These are phyloP conservation scores for Dendrocopos noguchii DNA, from an alignment of 2,113 vertebrate genomes.

Conservation along the genomic window DNA sequence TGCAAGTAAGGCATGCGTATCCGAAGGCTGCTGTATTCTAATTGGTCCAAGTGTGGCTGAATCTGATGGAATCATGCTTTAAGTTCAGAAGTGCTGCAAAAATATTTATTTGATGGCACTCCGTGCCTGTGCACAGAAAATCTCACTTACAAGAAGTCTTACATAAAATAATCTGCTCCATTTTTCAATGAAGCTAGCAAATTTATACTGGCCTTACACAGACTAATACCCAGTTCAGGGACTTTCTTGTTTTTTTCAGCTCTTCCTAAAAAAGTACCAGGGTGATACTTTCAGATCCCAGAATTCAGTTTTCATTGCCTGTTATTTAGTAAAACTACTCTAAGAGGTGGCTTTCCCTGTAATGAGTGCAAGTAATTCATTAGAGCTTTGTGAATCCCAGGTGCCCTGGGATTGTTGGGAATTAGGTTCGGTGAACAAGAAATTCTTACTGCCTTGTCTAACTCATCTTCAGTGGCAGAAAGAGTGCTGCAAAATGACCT, in stretches of 20 bases:
- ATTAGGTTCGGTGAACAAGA: background rate
- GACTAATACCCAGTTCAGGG: background rate
- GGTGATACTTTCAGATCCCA: background rate
- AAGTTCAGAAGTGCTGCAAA: background rate
- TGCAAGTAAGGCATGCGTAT: accelerated
- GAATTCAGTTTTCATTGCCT: background rate
- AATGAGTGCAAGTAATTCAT: background rate
- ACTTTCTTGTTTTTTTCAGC: background rate
- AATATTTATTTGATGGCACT: too few relatives aligned
- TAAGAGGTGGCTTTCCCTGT: background rate
- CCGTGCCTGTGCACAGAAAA: background rate
- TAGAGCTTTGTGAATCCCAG: background rate
- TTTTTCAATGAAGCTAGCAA: background rate
- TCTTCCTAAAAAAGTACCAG: background rate
- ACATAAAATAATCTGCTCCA: background rate
- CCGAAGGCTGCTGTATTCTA: background rate
- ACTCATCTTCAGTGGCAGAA: background rate
- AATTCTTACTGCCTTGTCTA: background rate
- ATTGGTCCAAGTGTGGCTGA: background rate
- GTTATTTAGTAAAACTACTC: background rate
- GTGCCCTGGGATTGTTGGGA: background rate
- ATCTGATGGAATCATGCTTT: background rate
- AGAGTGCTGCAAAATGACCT: background rate
- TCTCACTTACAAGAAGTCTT: background rate
- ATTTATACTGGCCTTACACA: background rate